Base-by-base conservation (phyloP, 2,888 invertebrate genomes). In the Synanthedon andrenaeformis region DNA sequence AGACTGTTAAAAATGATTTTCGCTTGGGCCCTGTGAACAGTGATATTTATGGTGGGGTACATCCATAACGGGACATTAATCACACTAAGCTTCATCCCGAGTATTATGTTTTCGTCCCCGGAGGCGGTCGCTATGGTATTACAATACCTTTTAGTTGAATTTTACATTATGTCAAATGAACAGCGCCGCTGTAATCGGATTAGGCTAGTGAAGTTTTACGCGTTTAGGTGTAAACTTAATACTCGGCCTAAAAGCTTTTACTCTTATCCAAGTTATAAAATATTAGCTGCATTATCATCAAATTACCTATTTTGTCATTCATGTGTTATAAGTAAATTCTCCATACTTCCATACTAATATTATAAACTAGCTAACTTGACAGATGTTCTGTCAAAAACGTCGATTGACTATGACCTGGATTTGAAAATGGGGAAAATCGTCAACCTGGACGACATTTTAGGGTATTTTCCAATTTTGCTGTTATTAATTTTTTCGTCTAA, bases 51-150 rank as follows among this genome's bases (percentile, higher is more conserved):
- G 56, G 58, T 53, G 53, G 55, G 52, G 54, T 55, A 14, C 42
- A 54, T 28, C 57, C 51, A 56, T 54, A 55, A 53, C 56, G 57
- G 54, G 54, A 56, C 58, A 59, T 59, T 59, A 59, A 59, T 59
- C 59, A 59, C 55, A 53, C 58, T 57, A 55, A 59, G 55, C 57
- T 51, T 55, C 56, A 56, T 53, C 57, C 57, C 56, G 55, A 54
- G 57, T 59, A 57, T 56, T 59, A 56, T 57, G 54, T 58, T 52
- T 48, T 52, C 54, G 57, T 56, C 59, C 59, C 57, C 17, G 11
- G 56, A 55, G 59, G 53, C 54, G 48, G 42, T 49, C 52, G 54
- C 23, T 53, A 45, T 49, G 49, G 49, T 49, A 23, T 49, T 49
- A 49, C 49, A 12, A 45, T 14, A 45, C 17, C 23, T 49, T 49